Percentiles rank a stretch among this genome's conserved stretches.
These are phyloP conservation scores for Pterocles gutturalis DNA, from an alignment of 2,113 vertebrate genomes.

Conservation along the genomic window DNA sequence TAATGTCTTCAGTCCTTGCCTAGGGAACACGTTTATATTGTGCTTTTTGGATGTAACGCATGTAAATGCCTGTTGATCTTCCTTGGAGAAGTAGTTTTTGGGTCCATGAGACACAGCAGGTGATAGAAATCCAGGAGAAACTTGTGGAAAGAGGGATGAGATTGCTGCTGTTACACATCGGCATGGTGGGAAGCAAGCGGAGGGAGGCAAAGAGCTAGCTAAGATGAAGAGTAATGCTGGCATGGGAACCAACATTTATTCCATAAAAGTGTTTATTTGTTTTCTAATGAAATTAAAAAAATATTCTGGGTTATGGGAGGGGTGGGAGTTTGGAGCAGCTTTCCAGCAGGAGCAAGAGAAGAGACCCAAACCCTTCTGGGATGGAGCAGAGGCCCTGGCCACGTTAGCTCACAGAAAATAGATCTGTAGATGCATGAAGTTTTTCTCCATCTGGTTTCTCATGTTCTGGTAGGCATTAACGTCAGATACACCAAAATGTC, in stretches of 20 bases:
- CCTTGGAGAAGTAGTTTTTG: background rate
- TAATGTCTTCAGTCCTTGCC: background rate
- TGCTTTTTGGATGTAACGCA: background rate
- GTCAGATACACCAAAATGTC: background rate
- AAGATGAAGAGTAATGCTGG: background rate
- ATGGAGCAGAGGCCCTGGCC: background rate
- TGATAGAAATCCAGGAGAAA: background rate
- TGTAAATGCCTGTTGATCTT: background rate
- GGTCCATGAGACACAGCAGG: background rate
- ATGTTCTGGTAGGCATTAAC: background rate
- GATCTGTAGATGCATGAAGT: background rate
- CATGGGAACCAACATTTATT: background rate
- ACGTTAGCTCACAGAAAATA: background rate
- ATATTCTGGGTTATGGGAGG: background rate
- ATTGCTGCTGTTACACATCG: background rate
- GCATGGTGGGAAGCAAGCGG: fast-evolving
- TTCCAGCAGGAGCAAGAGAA: background rate
- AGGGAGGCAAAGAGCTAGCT: background rate
- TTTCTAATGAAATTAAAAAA: background rate
- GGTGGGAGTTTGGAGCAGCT: background rate
- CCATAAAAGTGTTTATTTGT: background rate
- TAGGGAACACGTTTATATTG: background rate
- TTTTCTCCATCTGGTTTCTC: background rate
- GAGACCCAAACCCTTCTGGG: background rate
- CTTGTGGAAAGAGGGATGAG: background rate